phyloP scores from a whole-genome alignment of 2,888 invertebrate genomes.

The Ichneumoninae sp. region DNA sequence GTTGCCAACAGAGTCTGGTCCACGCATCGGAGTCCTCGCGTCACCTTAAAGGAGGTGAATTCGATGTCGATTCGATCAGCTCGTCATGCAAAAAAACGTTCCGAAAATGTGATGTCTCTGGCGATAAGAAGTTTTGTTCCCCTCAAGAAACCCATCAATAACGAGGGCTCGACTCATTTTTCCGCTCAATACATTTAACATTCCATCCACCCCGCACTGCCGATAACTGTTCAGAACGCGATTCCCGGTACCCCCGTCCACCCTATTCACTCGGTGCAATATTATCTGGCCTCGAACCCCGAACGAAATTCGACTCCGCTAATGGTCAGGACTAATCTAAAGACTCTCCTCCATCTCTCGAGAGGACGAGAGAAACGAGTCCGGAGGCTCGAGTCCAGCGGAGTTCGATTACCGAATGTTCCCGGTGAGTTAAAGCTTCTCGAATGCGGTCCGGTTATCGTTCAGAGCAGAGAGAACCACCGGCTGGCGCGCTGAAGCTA shows the following conservation, averaged over 20 bases:
- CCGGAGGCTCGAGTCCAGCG: conserved; percentile 21
- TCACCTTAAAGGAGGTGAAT: background rate
- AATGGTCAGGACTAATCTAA: conserved; percentile 57
- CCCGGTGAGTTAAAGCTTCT: conserved; percentile 39
- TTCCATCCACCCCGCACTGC: background rate
- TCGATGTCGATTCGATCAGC: background rate
- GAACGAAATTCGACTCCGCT: conserved; percentile 59
- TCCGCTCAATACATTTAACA: conserved; percentile 3
- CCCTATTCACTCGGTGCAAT: conserved; percentile 21
- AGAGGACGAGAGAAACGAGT: conserved; percentile 41
- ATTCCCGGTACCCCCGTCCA: conserved; percentile 8
- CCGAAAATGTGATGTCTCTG: background rate
- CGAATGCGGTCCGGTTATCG: conserved; percentile 48
- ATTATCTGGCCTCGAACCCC: conserved; percentile 28
- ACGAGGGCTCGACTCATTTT: background rate
- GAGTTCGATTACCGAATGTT: conserved; percentile 50
- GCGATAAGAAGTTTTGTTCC: background rate
- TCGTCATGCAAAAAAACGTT: background rate
- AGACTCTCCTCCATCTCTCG: conserved; percentile 28
- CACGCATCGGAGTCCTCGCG: too few relatives aligned
- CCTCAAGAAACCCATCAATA: background rate
- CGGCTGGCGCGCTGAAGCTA: conserved; percentile 22
- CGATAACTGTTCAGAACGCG: conserved; percentile 9
- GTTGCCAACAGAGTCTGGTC: too few relatives aligned
- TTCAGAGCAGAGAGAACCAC: conserved; percentile 44